Conservation (phyloP, 2,113 vertebrate genomes). For the Forbesichthys agassizii region DNA sequence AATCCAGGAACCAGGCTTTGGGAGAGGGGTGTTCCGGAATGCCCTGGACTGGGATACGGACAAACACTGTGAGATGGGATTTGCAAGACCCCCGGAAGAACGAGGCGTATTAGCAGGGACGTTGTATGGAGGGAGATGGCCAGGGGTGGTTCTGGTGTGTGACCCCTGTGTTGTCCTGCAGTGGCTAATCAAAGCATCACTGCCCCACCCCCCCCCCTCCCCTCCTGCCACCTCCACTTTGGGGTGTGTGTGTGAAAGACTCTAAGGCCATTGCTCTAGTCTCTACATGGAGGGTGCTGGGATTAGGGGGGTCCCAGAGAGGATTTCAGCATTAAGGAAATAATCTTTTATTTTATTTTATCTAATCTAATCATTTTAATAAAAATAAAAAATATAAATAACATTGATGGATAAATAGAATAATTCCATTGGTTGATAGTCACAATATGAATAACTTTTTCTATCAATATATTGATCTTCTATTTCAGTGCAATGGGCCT, state of each 20-base stretch:
- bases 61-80: slow-evolving; percentile 68
- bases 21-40: slow-evolving; percentile 51
- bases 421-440: too few species aligned
- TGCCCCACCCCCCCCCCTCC: slow-evolving; percentile 36
- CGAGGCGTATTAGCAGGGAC: slow-evolving; percentile 37
- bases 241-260: slow-evolving; percentile 45
- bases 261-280: slow-evolving; percentile 26
- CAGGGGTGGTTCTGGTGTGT: slow-evolving; percentile 67
- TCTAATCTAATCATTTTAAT: too few species aligned
- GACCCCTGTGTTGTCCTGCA: slow-evolving; percentile 65
- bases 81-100: slow-evolving; percentile 59
- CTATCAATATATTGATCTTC: too few species aligned
- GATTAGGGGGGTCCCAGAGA: too few species aligned
- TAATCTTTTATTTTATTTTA: too few species aligned
- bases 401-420: too few species aligned
- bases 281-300: neutral
- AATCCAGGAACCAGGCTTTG: slow-evolving; percentile 62
- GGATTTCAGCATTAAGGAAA: too few species aligned
- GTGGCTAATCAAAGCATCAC: slow-evolving; percentile 68
- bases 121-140: slow-evolving; percentile 42
- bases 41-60: slow-evolving; percentile 56
- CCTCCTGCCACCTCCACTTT: slow-evolving; percentile 38
- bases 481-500: too few species aligned
- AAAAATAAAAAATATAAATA: too few species aligned
- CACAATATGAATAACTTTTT: too few species aligned